Evolutionary conservation across 2,888 invertebrate species (phyloP), one percentile per base, ranked within the genome.

Genomic region (Pandemis cinnamomeana): DNA sequence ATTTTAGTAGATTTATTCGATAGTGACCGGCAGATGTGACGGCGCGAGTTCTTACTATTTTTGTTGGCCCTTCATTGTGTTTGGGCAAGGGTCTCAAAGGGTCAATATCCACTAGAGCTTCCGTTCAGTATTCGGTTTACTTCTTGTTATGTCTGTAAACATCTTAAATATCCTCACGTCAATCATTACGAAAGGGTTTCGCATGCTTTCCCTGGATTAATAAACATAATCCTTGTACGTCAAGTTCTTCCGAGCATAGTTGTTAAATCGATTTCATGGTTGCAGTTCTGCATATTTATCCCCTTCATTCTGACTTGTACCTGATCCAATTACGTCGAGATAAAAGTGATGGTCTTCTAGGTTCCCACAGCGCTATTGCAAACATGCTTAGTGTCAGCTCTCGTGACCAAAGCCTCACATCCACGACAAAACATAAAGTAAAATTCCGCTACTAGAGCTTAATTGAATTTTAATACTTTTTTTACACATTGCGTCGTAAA

Each of bases 1-100:
- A 93, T 93, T 93, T 92, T 89, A 88, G 90, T 92, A 92, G 93
- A 94, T 94, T 93, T 93, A 92, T 93, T 90, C 85, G 93, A 94
- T 93, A 92, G 91, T 89, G 88, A 83, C 82, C 87, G 88, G 92
- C 93, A 94, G 93, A 94, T 94, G 93, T 88, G 86, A 85, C 83
- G 88, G 88, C 86, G 86, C 84, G 86, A 58, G 58, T 79, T 78
- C 87, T 86, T 88, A 90, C 87, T 91, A 89, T 92, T 92, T 93
- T 93, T 91, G 88, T 90, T 91, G 81, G 82, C 80, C 86, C 86
- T 86, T 86, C 88, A 90, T 86, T 92, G 87, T 92, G 88, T 91
- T 90, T 91, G 83, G 87, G 82, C 86, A 83, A 85, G 84, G 86
- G 84, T 82, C 87, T 87, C 79, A 84, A 87, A 91, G 90, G 91